These are phyloP conservation scores for Alsophila aescularia DNA, from an alignment of 2,888 invertebrate species.

Conservation along the genomic window DNA sequence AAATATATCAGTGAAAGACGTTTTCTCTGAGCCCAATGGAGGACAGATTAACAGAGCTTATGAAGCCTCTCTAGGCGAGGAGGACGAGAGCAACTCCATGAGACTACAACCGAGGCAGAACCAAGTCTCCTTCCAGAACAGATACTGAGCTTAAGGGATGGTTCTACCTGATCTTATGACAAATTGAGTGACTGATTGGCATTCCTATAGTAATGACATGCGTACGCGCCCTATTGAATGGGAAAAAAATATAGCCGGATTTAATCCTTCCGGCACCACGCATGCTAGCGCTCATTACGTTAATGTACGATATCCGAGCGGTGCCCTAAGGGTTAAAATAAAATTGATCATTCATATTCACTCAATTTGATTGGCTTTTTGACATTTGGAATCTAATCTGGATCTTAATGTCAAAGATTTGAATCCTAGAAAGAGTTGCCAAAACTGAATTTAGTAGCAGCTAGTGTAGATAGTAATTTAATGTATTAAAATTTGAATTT, in stretches of 20 bases:
- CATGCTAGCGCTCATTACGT: too few species aligned
- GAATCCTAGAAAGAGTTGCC: constrained; percentile 53
- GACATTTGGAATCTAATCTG: background rate
- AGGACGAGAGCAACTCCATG: constrained; percentile 89
- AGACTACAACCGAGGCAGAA: constrained; percentile 88
- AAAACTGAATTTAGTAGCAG: constrained; percentile 51
- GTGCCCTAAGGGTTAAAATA: too few species aligned
- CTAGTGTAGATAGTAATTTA: constrained; percentile 35
- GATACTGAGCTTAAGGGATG: constrained; percentile 58
- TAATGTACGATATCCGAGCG: too few species aligned
- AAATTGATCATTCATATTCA: background rate
- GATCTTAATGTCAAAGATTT: background rate
- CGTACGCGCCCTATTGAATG: too few species aligned
- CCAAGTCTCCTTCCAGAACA: constrained; percentile 85
- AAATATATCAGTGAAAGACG: constrained; percentile 91
- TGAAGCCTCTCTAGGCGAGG: constrained; percentile 86
- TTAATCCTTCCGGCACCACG: too few species aligned
- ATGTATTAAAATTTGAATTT: constrained; percentile 44
- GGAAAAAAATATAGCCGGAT: too few species aligned
- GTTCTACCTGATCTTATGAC: background rate
- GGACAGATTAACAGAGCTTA: constrained; percentile 92
- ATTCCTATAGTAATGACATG: background rate
- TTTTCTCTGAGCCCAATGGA: constrained; percentile 88
- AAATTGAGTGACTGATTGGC: constrained; percentile 10
- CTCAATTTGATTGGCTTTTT: background rate